Evolutionary conservation across 2,888 invertebrate species (phyloP).

Genomic region (Microchrysa polita): DNA sequence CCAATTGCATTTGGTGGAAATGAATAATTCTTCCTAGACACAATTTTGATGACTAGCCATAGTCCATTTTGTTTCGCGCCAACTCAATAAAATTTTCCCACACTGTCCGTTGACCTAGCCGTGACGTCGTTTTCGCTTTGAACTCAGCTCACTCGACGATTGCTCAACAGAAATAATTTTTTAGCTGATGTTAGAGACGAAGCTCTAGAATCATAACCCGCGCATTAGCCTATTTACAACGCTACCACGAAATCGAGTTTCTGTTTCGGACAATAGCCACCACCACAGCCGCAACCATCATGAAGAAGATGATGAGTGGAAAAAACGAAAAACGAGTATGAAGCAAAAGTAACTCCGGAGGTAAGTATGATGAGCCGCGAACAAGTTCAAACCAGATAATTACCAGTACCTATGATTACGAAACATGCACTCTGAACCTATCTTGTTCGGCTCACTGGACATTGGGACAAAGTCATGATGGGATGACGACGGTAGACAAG

Average conservation of each 20-base stretch:
- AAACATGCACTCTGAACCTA: slow-evolving; percentile 34
- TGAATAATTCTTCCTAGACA: slow-evolving; percentile 6
- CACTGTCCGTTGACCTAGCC: slow-evolving; percentile 36
- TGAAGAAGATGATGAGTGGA: slow-evolving; percentile 4
- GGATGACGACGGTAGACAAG: no score
- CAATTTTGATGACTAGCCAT: background rate
- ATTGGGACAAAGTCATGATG: background rate
- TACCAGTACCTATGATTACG: slow-evolving; percentile 20
- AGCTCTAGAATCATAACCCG: slow-evolving; percentile 47
- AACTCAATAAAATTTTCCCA: slow-evolving; percentile 27
- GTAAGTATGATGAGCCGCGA: slow-evolving; percentile 4
- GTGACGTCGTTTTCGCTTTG: background rate
- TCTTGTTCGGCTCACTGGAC: background rate
- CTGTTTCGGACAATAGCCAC: slow-evolving; percentile 29
- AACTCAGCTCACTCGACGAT: slow-evolving; percentile 5
- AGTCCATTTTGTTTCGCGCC: slow-evolving; percentile 13
- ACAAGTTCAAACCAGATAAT: slow-evolving; percentile 37
- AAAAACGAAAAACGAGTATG: background rate
- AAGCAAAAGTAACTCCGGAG: slow-evolving; percentile 2
- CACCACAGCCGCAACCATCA: no score
- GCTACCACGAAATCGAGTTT: slow-evolving; percentile 47
- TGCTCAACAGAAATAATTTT: slow-evolving; percentile 27
- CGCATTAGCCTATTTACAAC: slow-evolving; percentile 48
- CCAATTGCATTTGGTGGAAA: slow-evolving; percentile 40
- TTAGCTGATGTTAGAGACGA: slow-evolving; percentile 24